phyloP scores from a whole-genome alignment of 2,797 vertebrate species.

The Okamejei kenojei region DNA sequence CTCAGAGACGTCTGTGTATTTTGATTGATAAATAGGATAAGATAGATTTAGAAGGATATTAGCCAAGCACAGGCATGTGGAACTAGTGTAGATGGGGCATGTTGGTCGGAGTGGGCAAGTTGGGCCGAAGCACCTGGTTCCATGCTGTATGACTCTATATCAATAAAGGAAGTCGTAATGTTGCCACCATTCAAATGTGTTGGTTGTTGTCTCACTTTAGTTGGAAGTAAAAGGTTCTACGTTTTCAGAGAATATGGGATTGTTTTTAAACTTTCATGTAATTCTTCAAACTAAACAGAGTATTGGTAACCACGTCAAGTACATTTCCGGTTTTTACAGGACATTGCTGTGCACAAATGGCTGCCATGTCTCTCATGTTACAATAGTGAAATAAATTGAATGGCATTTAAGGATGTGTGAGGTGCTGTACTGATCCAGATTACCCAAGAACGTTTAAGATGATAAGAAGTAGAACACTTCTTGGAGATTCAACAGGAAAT shows the following conservation, averaged over 20 bases:
- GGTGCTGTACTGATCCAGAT: neutral
- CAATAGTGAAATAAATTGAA: neutral
- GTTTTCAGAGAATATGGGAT: neutral
- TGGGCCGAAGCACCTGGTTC: too few relatives aligned
- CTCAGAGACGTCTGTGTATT: neutral
- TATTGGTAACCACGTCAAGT: neutral
- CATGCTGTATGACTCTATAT: neutral
- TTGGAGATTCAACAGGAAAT: neutral
- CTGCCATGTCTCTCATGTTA: neutral
- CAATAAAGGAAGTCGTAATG: neutral
- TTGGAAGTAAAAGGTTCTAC: neutral
- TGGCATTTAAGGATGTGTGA: neutral
- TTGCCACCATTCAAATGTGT: neutral
- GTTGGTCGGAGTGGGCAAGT: too few relatives aligned
- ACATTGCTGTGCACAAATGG: neutral
- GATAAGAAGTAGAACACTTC: neutral
- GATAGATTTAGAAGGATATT: too few relatives aligned
- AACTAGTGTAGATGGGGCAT: too few relatives aligned
- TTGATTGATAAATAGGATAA: neutral
- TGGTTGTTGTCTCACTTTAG: neutral
- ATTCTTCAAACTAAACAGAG: neutral
- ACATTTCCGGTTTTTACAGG: neutral
- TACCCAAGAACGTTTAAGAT: too few relatives aligned
- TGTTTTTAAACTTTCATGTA: neutral
- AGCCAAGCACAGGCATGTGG: too few relatives aligned